Evolutionary conservation across 2,113 vertebrate genomes (phyloP), one percentile per base, ranked within the genome.

Genomic region (Pongo abelii): DNA sequence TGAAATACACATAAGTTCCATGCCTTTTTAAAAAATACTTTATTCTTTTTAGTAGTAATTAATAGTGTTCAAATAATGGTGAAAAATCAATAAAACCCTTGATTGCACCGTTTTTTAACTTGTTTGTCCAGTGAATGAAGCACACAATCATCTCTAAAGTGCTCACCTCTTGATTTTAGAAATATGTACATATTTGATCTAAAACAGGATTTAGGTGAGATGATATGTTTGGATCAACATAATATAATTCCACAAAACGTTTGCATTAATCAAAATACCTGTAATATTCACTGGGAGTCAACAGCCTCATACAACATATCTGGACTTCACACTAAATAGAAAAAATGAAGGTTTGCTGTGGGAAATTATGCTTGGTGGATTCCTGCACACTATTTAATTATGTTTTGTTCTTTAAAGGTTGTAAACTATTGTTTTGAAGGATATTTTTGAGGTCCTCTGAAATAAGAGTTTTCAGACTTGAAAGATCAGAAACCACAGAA

Each of bases 291-390:
- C 25, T 16, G 12, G 5, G 35, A 85, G 11, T 50, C 38, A 78
- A 25, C 11, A 78, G 32, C 3, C 17, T 57, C 8, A 40, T 1
- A n/a, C 12, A 94, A 88, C 32, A 90, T 77, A 84, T 40, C 3
- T 6, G 22, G 43, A 3, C 59, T 86, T 77, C n/a, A 72, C 4
- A 18, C 18, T 30, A 11, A 17, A 16, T 6, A 22, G 55, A 2
- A 27, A 59, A 32, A 84, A 20, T 6, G 27, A 64, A 55, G 11
- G 3, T 8, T 16, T 92, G 6, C 8, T 43, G 1, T 52, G 6
- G 22, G 20, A 1, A 72, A 3, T 6, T 1, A 1, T 40, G 9
- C 50, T 14, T 32, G 9, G 6, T 0, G 61, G 11, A 64, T 70
- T 57, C 10, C 59, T 77, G 3, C 1, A 50, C n/a, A 74, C 9